Percentiles rank a stretch among this genome's conserved stretches.
Evolutionary conservation across 2,113 vertebrate species (phyloP).

Genomic region (Pterophyllum scalare): DNA sequence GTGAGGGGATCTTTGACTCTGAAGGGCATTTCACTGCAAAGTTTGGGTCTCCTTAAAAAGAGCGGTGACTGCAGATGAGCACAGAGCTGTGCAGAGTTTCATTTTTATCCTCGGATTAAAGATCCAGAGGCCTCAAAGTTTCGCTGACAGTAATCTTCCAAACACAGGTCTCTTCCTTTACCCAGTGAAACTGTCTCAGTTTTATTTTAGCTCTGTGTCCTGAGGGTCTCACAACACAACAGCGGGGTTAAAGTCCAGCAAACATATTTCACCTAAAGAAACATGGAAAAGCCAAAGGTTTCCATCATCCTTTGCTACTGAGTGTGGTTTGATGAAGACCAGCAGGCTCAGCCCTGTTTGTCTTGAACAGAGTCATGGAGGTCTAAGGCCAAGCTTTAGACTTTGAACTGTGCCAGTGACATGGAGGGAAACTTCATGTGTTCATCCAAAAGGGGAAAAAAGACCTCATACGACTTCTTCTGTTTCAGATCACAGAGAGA

Average conservation of each 20-base stretch:
- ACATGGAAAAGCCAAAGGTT: neutral
- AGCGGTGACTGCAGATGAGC: neutral
- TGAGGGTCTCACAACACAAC: neutral
- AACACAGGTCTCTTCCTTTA: neutral
- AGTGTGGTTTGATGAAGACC: neutral
- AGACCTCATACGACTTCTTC: neutral
- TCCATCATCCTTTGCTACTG: neutral
- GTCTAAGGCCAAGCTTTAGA: neutral
- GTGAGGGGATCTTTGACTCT: neutral
- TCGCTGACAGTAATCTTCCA: fast-evolving
- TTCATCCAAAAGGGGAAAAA: neutral
- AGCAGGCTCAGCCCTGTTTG: slow-evolving; percentile 22
- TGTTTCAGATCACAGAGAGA: slow-evolving; percentile 86
- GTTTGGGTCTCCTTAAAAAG: neutral
- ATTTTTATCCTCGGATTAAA: neutral
- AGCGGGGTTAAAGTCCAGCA: too few species aligned
- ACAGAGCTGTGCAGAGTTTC: neutral
- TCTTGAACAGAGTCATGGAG: neutral
- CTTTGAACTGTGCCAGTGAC: neutral
- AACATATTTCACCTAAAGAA: too few species aligned
- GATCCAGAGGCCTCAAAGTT: fast-evolving
- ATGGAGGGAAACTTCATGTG: neutral
- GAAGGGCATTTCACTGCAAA: fast-evolving
- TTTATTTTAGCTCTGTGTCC: neutral
- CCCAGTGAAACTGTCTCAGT: neutral